Percentiles rank a stretch among this genome's conserved stretches.
These are phyloP conservation scores for Crocallis elinguaria DNA, from an alignment of 2,888 invertebrate species.

Conservation along the genomic window DNA sequence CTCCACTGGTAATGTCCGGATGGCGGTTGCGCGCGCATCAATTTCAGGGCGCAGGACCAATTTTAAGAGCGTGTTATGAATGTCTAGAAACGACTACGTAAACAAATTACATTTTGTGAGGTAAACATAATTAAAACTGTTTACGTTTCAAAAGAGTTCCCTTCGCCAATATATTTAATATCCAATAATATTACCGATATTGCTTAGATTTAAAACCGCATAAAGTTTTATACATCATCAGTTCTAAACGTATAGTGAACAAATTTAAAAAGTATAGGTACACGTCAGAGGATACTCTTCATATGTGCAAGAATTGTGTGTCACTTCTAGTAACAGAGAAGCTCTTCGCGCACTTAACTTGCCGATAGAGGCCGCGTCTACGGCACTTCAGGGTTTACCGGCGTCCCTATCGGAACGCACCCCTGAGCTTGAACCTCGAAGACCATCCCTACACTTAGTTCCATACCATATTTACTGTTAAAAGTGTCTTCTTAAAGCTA, in stretches of 20 bases:
- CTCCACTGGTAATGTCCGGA: conserved; percentile 57
- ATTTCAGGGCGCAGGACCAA: conserved; percentile 79
- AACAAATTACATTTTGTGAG: conserved; percentile 22
- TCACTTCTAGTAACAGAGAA: conserved; percentile 55
- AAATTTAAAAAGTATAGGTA: no score
- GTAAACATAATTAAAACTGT: not conserved
- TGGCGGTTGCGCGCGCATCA: conserved; percentile 74
- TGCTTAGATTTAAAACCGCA: no score
- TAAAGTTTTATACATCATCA: no score
- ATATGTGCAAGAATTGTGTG: conserved; percentile 27
- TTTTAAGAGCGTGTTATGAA: conserved; percentile 63
- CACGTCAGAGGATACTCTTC: no score
- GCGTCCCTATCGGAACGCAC: conserved; percentile 71
- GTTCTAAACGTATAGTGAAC: no score
- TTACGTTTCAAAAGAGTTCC: not conserved
- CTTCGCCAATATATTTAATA: not conserved
- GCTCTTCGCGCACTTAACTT: conserved; percentile 64
- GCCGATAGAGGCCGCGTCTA: conserved; percentile 71
- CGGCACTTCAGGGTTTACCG: conserved; percentile 77
- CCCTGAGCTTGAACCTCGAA: conserved; percentile 43
- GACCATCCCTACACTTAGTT: conserved; percentile 18
- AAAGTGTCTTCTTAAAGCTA: conserved; percentile 44
- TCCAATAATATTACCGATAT: no score
- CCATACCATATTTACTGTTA: conserved; percentile 27
- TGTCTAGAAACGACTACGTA: conserved; percentile 56